Conservation (phyloP, 2,797 vertebrate species). For the Poeciliopsis turneri region DNA sequence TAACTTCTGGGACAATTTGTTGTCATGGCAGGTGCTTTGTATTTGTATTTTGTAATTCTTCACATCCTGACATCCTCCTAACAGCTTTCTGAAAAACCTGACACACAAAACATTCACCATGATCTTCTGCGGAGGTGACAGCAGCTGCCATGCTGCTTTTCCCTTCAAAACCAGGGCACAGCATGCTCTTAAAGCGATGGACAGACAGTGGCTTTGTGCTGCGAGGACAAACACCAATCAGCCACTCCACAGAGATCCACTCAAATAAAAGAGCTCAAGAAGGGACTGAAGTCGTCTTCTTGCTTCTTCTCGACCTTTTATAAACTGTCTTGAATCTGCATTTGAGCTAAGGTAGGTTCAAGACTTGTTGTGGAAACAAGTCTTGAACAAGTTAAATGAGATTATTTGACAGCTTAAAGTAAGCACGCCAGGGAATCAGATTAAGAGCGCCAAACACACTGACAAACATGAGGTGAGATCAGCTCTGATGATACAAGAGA, state of each 20-base stretch:
- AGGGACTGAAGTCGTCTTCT: not conserved
- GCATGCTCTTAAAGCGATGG: constrained; percentile 31
- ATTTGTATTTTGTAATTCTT: constrained; percentile 11
- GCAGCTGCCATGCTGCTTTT: constrained; percentile 46
- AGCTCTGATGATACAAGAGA: constrained; percentile 38
- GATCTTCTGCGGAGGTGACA: constrained; percentile 52
- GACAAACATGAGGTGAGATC: constrained; percentile 54
- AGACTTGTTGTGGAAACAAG: constrained; percentile 17
- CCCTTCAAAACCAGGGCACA: constrained; percentile 48
- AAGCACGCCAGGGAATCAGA: constrained; percentile 57
- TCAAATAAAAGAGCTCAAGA: not conserved
- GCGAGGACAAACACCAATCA: constrained; percentile 43
- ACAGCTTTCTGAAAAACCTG: constrained; percentile 25
- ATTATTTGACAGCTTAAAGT: constrained; percentile 50
- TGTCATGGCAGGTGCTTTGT: too few relatives aligned
- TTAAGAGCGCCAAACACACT: constrained; percentile 48
- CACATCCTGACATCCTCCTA: not conserved
- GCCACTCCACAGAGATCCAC: constrained; percentile 9
- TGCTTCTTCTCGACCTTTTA: constrained; percentile 7
- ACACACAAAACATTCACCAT: constrained; percentile 44
- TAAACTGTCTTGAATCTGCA: constrained; percentile 22
- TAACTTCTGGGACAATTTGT: too few relatives aligned
- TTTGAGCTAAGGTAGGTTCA: constrained; percentile 3
- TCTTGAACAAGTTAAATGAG: constrained; percentile 47
- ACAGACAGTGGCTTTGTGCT: constrained; percentile 47